phyloP scores from a whole-genome alignment of 1,140 invertebrate genomes.

The Drosophila sucinea region DNA sequence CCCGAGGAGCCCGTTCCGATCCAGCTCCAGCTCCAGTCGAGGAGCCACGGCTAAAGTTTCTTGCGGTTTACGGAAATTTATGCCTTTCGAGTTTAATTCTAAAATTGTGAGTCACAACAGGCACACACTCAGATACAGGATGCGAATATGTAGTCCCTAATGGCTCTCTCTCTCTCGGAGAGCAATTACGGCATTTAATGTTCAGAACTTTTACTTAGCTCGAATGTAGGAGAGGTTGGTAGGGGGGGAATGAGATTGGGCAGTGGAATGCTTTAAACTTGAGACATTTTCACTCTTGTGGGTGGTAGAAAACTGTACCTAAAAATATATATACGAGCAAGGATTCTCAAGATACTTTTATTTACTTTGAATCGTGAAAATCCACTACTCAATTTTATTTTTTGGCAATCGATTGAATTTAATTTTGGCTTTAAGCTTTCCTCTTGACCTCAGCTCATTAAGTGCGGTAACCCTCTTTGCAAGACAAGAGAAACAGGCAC shows the following conservation, averaged over 20 bases:
- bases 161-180: conserved; percentile 57
- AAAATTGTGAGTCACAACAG: conserved; percentile 79
- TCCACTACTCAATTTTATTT: neutral
- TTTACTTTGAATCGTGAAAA: too few species aligned
- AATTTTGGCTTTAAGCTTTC: neutral
- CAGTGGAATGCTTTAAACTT: conserved; percentile 46
- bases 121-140: conserved; percentile 33
- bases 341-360: neutral
- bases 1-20: conserved; percentile 34
- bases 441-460: conserved; percentile 41
- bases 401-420: neutral
- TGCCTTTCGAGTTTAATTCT: conserved; percentile 78
- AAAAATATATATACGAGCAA: neutral
- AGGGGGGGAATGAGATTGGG: conserved; percentile 28
- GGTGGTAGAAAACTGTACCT: neutral
- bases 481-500: conserved; percentile 29
- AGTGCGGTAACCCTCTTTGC: conserved; percentile 35
- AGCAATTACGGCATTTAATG: conserved; percentile 68
- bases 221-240: conserved; percentile 13
- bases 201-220: conserved; percentile 62
- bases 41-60: conserved; percentile 70
- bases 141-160: conserved; percentile 56
- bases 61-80: conserved; percentile 79
- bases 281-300: neutral
- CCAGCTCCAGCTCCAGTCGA: conserved; percentile 36